Conservation (phyloP, 2,888 invertebrate genomes). For the Ectemnius continuus region DNA sequence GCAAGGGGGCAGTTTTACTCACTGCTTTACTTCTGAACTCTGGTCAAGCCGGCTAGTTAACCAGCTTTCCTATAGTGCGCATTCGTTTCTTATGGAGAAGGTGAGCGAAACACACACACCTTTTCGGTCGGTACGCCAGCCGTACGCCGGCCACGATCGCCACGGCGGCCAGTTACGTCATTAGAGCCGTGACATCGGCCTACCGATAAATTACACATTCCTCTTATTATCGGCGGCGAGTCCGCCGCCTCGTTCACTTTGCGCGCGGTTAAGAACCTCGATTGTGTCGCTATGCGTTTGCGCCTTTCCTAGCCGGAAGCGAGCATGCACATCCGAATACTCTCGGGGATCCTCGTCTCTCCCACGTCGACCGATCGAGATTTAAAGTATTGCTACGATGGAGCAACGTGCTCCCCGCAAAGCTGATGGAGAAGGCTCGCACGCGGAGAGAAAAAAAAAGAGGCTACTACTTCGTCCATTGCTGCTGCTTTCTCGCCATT, state of each 20-base stretch:
- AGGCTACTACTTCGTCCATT: neutral
- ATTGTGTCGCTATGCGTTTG: conserved; percentile 59
- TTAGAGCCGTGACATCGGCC: conserved; percentile 47
- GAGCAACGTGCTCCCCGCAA: conserved; percentile 20
- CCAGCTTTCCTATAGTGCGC: conserved; percentile 49
- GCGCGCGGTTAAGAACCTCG: conserved; percentile 62
- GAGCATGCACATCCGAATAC: conserved; percentile 49
- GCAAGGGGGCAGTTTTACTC: conserved; percentile 71
- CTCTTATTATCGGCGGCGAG: conserved; percentile 52
- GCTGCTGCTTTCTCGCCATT: conserved; percentile 6
- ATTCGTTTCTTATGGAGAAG: conserved; percentile 48
- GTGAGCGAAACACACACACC: conserved; percentile 7
- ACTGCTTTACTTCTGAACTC: conserved; percentile 62
- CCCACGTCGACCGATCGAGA: conserved; percentile 32
- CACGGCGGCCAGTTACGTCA: conserved; percentile 56
- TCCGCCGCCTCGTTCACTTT: conserved; percentile 53
- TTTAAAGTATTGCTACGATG: conserved; percentile 39
- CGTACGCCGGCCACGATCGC: conserved; percentile 21
- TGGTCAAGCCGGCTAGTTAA: conserved; percentile 52
- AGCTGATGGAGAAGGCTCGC: conserved; percentile 25
- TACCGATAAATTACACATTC: conserved; percentile 57
- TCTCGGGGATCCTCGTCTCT: conserved; percentile 39
- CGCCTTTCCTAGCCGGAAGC: conserved; percentile 55
- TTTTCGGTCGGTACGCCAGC: too few relatives aligned
- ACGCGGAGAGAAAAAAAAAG: conserved; percentile 8